Base-by-base conservation (phyloP, 53 echinoderm and acorn worm genomes). In the Stichopus horrens region DNA sequence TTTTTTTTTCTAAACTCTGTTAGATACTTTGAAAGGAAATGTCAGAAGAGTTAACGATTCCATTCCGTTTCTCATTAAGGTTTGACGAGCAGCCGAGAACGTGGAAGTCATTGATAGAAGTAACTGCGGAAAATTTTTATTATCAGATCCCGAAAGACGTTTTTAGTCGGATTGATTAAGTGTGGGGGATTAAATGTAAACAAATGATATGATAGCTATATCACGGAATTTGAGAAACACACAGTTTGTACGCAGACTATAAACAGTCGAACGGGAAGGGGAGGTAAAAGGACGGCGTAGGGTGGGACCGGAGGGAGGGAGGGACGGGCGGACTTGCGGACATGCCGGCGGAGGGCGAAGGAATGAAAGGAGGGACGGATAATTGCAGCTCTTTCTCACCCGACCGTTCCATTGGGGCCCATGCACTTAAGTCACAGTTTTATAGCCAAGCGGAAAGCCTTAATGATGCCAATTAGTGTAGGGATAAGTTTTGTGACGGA, bases 61-160 rank as follows among this genome's bases (percentile, higher is more conserved):
- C 63, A 63, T 63, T 63, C 63, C 63, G 63, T 63, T 63, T 63
- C 63, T 63, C 63, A 63, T 63, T 63, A 63, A 63, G 63, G 63
- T 10, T 63, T 63, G 63, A 63, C 63, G 63, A 63, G 63, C 16
- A 63, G 63, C 16, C 63, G 16, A 63, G 37, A 63, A 63, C 11
- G 16, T 13, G 63, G 63, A 63, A 63, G 63, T 63, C 8, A 63
- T 63, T 63, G 63, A 63, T 63, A 63, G 63, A 63, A 63, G 63
- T 63, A 63, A 63, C 63, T 63, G 63, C 63, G 63, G 63, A 63
- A 63, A 10, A 63, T 63, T 63, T 63, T 63, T 63, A 63, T 63
- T 63, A 63, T 63, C 63, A 63, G 5, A 10, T 63, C 63, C 16
- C 63, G 16, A 63, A 16, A 16, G 63, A 63, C 63, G 10, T 63